phyloP scores from a whole-genome alignment of 92 coral and sea anemone genomes.

The Heliopora coerulea region DNA sequence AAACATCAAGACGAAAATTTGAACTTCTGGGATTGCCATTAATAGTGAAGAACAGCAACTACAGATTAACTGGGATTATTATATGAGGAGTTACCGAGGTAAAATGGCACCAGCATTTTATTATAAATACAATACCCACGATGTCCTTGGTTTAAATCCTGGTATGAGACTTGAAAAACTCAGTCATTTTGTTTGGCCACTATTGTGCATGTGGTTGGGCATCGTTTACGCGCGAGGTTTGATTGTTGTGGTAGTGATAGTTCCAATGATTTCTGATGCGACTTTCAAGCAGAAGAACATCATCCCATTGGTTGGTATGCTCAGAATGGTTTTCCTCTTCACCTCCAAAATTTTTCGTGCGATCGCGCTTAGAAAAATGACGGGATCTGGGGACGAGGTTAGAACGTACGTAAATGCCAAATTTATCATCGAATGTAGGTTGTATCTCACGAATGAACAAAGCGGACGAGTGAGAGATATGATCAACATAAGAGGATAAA shows the following conservation, averaged over 20 bases:
- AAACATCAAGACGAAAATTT: no score
- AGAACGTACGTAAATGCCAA: no score
- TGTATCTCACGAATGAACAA: no score
- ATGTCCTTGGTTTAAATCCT: conserved; percentile 96
- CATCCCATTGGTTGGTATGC: conserved; percentile 99
- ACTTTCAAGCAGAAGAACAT: conserved; percentile 96
- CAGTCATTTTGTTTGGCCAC: conserved; percentile 98
- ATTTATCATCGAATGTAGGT: no score
- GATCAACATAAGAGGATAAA: no score
- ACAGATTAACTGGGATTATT: conserved; percentile 73
- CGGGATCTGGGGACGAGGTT: no score
- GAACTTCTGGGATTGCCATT: background rate
- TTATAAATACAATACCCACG: conserved; percentile 74
- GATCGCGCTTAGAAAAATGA: no score
- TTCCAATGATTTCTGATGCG: conserved; percentile 93
- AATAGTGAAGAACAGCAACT: conserved; percentile 19
- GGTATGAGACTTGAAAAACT: conserved; percentile 98
- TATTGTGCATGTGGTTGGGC: conserved; percentile 82
- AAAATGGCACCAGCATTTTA: conserved; percentile 89
- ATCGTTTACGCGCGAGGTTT: conserved; percentile 89
- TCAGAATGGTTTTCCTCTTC: conserved; percentile 94
- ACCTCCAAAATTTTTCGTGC: conserved; percentile 88
- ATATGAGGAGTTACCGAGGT: conserved; percentile 63
- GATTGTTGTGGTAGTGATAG: conserved; percentile 92
- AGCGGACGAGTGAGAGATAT: no score